A percentile compares a stretch with the other conserved stretches of the same genome.
Evolutionary conservation across 2,888 invertebrate genomes (phyloP).

Genomic region (Philaethria dido): DNA sequence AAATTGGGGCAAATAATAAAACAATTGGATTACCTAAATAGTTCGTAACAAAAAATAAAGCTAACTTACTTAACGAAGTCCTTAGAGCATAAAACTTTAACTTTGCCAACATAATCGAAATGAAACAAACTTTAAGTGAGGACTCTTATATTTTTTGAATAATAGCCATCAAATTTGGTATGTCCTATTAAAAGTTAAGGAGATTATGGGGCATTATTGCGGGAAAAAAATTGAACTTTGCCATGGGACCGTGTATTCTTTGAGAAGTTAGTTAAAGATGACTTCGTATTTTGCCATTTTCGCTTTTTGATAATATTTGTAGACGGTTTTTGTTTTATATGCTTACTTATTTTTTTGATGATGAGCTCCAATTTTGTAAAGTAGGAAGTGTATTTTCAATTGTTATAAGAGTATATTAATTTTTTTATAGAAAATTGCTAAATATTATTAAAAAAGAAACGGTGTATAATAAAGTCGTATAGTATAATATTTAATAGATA

Average conservation of each 20-base stretch:
- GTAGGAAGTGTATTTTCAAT: neutral
- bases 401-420: no score
- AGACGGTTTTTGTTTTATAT: slow-evolving; percentile 16
- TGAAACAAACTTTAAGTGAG: slow-evolving; percentile 70
- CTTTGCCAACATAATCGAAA: slow-evolving; percentile 58
- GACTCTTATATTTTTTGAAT: slow-evolving; percentile 71
- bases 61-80: slow-evolving; percentile 1
- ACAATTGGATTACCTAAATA: slow-evolving; percentile 13
- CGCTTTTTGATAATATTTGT: slow-evolving; percentile 22
- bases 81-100: slow-evolving; percentile 45
- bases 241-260: slow-evolving; percentile 62
- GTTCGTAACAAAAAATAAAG: slow-evolving; percentile 3
- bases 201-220: slow-evolving; percentile 80
- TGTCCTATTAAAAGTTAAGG: slow-evolving; percentile 81
- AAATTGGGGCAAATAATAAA: slow-evolving; percentile 4
- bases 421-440: no score
- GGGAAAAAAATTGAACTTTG: slow-evolving; percentile 71
- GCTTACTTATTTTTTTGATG: neutral
- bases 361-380: neutral
- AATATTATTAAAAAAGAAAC: no score
- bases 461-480: no score
- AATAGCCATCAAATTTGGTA: slow-evolving; percentile 76
- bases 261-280: slow-evolving; percentile 46
- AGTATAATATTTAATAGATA: no score
- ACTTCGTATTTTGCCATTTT: slow-evolving; percentile 11